phyloP scores from a whole-genome alignment of 1,140 invertebrate species.

The Parasteatoda tepidariorum region DNA sequence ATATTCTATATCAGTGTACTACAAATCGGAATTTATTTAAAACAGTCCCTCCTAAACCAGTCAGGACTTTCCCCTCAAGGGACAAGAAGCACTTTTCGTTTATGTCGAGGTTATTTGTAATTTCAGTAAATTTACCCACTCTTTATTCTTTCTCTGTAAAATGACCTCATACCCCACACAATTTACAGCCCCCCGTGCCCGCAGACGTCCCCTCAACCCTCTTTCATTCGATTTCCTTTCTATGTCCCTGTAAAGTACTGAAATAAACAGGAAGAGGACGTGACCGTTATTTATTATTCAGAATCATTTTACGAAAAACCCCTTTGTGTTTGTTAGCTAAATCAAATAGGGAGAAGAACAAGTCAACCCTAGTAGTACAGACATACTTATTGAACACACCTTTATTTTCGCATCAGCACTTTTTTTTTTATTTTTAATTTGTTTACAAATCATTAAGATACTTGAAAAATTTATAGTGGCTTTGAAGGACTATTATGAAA shows the following conservation, averaged over 20 bases:
- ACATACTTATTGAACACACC: neutral
- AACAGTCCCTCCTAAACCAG: neutral
- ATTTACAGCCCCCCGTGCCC: neutral
- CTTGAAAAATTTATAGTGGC: no score
- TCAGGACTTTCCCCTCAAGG: no score
- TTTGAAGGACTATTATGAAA: no score
- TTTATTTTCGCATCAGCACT: no score
- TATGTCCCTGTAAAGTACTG: constrained; percentile 29
- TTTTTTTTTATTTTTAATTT: no score
- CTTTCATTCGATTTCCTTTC: constrained; percentile 15
- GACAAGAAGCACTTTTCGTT: constrained; percentile 15
- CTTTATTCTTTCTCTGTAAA: constrained; percentile 26
- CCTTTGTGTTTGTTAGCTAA: constrained; percentile 47
- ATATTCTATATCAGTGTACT: neutral
- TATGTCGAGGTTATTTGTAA: constrained; percentile 38
- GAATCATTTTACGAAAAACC: constrained; percentile 54
- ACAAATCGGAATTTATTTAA: neutral
- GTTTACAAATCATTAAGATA: no score
- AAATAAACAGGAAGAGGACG: constrained; percentile 58
- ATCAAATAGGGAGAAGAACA: neutral
- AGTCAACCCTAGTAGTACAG: neutral
- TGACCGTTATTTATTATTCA: constrained; percentile 57
- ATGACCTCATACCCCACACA: constrained; percentile 36
- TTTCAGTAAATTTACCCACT: constrained; percentile 48
- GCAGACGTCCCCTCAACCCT: neutral